phyloP scores from a whole-genome alignment of 2,888 invertebrate genomes.

The Synanthedon vespiformis region DNA sequence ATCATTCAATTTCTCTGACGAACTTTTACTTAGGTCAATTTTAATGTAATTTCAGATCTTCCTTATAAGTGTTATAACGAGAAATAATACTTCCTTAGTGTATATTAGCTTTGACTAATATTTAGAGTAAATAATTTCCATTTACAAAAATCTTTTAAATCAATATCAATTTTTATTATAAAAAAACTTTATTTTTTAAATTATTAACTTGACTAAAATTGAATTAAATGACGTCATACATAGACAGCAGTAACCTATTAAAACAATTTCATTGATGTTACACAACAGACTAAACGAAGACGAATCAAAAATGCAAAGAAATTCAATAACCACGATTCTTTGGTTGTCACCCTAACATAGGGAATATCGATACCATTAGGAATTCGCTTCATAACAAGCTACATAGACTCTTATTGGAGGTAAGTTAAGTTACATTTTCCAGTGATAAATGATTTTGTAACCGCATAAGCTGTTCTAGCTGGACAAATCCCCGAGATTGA shows the following conservation, averaged over 20 bases:
- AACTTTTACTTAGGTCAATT: too few species aligned
- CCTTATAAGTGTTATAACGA: too few species aligned
- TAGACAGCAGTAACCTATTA: neutral
- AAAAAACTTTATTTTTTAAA: too few species aligned
- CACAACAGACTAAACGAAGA: conserved; percentile 40
- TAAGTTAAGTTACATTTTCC: conserved; percentile 23
- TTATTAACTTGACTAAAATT: too few species aligned
- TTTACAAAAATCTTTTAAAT: too few species aligned
- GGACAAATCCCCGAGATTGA: conserved; percentile 59
- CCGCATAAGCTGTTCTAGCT: conserved; percentile 11
- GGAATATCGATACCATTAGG: conserved; percentile 22
- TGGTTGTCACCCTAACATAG: conserved; percentile 56
- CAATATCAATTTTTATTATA: too few species aligned
- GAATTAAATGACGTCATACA: neutral
- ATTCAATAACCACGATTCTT: conserved; percentile 62
- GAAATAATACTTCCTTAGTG: too few species aligned
- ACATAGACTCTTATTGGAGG: conserved; percentile 9
- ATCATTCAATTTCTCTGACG: too few species aligned
- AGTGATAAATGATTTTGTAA: conserved; percentile 7
- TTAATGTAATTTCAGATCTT: too few species aligned
- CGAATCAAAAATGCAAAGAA: conserved; percentile 61
- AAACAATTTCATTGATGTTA: neutral
- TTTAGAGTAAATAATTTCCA: too few species aligned
- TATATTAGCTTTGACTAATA: too few species aligned
- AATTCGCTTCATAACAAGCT: conserved; percentile 3